These are phyloP conservation scores for Muntiacus reevesi DNA, from an alignment of 2,113 vertebrate species.

Conservation along the genomic window DNA sequence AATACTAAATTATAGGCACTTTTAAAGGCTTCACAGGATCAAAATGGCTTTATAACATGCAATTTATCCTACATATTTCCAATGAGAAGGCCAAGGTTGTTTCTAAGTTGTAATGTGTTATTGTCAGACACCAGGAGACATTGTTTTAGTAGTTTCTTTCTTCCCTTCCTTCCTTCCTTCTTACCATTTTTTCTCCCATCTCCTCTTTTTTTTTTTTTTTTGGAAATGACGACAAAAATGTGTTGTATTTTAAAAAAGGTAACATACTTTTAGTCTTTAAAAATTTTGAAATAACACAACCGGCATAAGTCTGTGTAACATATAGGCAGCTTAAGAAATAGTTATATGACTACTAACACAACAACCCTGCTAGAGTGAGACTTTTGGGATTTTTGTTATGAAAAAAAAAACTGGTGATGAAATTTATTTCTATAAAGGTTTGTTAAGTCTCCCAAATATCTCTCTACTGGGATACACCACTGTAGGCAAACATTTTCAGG, in stretches of 20 bases:
- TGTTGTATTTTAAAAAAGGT: background rate
- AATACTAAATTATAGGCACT: background rate
- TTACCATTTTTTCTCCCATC: background rate
- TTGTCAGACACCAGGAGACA: background rate
- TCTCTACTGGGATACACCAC: background rate
- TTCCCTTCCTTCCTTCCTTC: background rate
- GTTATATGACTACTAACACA: background rate
- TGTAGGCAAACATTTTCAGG: background rate
- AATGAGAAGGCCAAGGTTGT: background rate
- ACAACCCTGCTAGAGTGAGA: background rate
- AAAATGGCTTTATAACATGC: background rate
- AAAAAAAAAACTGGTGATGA: background rate
- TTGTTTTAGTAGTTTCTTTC: background rate
- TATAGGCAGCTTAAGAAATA: background rate
- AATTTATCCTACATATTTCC: background rate
- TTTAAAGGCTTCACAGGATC: background rate
- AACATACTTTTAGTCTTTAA: background rate
- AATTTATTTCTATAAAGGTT: background rate
- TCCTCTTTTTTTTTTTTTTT: background rate
- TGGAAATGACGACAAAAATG: background rate
- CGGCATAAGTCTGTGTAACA: background rate
- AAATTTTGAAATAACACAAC: background rate
- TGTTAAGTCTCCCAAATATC: background rate
- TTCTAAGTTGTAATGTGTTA: background rate
- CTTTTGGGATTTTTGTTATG: background rate